Evolutionary conservation across 2,797 vertebrate genomes (phyloP).

Genomic region (Todus mexicanus): DNA sequence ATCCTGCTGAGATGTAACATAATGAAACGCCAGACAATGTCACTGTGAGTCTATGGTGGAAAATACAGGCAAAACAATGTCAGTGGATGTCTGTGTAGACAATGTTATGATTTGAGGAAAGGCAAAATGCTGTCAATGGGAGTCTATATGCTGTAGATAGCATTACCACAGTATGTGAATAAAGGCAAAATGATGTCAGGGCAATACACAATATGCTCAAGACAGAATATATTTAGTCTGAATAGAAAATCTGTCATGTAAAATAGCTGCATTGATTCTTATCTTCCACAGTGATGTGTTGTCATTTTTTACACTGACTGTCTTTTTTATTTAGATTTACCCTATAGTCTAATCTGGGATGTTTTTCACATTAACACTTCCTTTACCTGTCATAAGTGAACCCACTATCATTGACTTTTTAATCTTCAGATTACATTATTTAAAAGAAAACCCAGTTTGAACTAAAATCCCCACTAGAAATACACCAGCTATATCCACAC

Average conservation of each 20-base stretch:
- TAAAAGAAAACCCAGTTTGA: background rate
- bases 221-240: slow-evolving; percentile 53
- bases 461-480: background rate
- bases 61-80: slow-evolving; percentile 48
- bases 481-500: background rate
- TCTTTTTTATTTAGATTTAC: slow-evolving; percentile 56
- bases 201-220: slow-evolving; percentile 53
- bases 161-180: slow-evolving; percentile 38
- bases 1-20: background rate
- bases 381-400: background rate
- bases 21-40: slow-evolving; percentile 62
- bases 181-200: slow-evolving; percentile 64
- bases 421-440: background rate
- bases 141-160: slow-evolving; percentile 53
- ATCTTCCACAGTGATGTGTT: slow-evolving; percentile 43
- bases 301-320: slow-evolving; percentile 57
- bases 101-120: slow-evolving; percentile 59
- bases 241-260: slow-evolving; percentile 51
- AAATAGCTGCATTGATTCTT: slow-evolving; percentile 54
- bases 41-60: slow-evolving; percentile 20
- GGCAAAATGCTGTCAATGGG: slow-evolving; percentile 56
- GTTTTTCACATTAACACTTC: slow-evolving; percentile 9
- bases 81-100: slow-evolving; percentile 56
- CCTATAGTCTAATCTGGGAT: background rate
- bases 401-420: background rate